phyloP scores from a whole-genome alignment of 2,888 invertebrate species.

The Xestoiulus laeticollis region DNA sequence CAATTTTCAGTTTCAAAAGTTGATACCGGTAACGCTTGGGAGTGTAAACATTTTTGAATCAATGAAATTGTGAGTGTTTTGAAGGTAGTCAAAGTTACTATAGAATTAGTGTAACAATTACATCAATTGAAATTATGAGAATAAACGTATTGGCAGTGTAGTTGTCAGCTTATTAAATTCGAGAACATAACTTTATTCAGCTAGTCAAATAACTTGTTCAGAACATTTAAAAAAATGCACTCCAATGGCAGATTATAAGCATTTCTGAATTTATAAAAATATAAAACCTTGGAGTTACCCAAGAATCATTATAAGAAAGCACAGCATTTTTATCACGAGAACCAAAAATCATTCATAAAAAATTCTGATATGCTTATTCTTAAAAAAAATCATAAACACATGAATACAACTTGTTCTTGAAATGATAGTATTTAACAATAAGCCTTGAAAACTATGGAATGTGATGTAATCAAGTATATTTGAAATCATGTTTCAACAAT shows the following conservation, averaged over 20 bases:
- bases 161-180: background rate
- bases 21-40: background rate
- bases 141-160: background rate
- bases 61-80: conserved; percentile 7
- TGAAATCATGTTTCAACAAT: too few relatives aligned
- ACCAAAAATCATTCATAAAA: too few relatives aligned
- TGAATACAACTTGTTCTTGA: too few relatives aligned
- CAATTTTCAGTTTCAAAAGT: background rate
- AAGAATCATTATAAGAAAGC: background rate
- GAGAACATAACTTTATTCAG: background rate
- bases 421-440: too few relatives aligned
- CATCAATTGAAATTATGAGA: background rate
- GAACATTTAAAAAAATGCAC: background rate
- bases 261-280: background rate
- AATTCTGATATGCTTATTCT: too few relatives aligned
- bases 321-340: too few relatives aligned
- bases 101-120: background rate
- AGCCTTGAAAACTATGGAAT: too few relatives aligned
- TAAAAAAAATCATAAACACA: too few relatives aligned
- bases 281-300: background rate
- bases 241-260: background rate
- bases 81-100: background rate
- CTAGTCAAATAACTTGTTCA: background rate
- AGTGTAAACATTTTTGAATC: background rate
- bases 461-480: too few relatives aligned